These are phyloP conservation scores for Spondyliosoma cantharus DNA, from an alignment of 2,797 vertebrate genomes.

Conservation along the genomic window DNA sequence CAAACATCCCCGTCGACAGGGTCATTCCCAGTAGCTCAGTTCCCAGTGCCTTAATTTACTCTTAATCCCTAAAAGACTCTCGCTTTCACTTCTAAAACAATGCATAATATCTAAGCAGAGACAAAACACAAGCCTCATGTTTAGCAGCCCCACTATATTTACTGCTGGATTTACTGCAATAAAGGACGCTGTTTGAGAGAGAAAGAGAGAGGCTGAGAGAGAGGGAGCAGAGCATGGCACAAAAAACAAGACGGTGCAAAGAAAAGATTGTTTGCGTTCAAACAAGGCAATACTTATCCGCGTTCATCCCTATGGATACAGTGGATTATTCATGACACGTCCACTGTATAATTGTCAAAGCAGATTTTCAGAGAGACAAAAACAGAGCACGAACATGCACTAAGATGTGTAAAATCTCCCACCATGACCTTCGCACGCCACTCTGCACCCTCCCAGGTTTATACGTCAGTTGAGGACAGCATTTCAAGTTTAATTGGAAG, in stretches of 20 bases:
- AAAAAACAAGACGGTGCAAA: conserved; percentile 20
- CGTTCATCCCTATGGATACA: conserved; percentile 47
- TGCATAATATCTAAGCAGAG: conserved; percentile 36
- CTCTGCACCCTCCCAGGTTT: not conserved
- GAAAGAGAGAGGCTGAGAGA: not conserved
- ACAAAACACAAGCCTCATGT: conserved; percentile 42
- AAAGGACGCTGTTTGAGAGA: conserved; percentile 23
- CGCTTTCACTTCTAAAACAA: conserved; percentile 33
- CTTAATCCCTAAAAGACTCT: conserved; percentile 60
- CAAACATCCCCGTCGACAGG: conserved; percentile 64
- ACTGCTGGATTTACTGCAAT: conserved; percentile 47
- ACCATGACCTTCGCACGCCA: conserved; percentile 8
- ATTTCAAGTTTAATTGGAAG: not conserved
- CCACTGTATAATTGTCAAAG: conserved; percentile 52
- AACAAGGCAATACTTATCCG: conserved; percentile 44
- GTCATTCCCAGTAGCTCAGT: conserved; percentile 68
- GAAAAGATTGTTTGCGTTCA: conserved; percentile 50
- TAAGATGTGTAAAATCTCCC: conserved; percentile 19
- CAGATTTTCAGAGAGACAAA: conserved; percentile 48
- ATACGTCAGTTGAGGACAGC: not conserved
- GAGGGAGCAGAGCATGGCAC: conserved; percentile 11
- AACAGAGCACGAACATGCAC: conserved; percentile 14
- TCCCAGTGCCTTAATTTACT: conserved; percentile 70
- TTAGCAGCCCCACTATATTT: conserved; percentile 49
- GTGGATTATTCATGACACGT: conserved; percentile 53